Evolutionary conservation across 2,888 invertebrate genomes (phyloP).

Genomic region (Agrypnus murinus): DNA sequence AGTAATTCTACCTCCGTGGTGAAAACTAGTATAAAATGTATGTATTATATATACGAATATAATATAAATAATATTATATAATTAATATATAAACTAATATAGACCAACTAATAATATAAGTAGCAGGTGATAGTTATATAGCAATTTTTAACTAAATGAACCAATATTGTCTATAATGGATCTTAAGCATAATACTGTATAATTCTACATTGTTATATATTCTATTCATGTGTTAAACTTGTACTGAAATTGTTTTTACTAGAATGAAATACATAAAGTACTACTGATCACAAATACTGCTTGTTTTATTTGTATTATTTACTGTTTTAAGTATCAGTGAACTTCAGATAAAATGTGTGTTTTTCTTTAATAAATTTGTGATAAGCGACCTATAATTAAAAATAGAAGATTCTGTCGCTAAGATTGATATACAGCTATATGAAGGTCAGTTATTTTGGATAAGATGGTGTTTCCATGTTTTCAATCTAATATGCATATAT

Average conservation of each 20-base stretch:
- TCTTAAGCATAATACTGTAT: slow-evolving; percentile 34
- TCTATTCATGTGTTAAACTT: slow-evolving; percentile 60
- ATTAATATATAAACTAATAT: no score
- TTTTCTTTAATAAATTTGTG: no score
- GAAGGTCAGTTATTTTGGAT: no score
- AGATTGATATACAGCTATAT: no score
- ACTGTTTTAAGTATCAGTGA: no score
- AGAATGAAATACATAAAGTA: slow-evolving; percentile 51
- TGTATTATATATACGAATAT: slow-evolving; percentile 39
- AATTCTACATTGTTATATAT: slow-evolving; percentile 46
- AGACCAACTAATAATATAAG: slow-evolving; percentile 44
- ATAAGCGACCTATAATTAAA: no score
- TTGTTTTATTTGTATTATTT: background rate
- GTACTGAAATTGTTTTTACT: slow-evolving; percentile 62
- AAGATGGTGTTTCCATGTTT: no score
- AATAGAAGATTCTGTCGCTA: no score
- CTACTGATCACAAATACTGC: slow-evolving; percentile 1
- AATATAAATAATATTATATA: background rate
- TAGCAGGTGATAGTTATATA: slow-evolving; percentile 30
- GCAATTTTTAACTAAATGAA: slow-evolving; percentile 45
- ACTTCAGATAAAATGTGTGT: no score
- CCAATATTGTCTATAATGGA: slow-evolving; percentile 41
- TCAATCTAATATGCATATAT: no score
- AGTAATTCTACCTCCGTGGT: slow-evolving; percentile 23
- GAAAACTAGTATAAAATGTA: slow-evolving; percentile 7